phyloP scores from a whole-genome alignment of 2,797 vertebrate genomes.

The Florisuga fusca region DNA sequence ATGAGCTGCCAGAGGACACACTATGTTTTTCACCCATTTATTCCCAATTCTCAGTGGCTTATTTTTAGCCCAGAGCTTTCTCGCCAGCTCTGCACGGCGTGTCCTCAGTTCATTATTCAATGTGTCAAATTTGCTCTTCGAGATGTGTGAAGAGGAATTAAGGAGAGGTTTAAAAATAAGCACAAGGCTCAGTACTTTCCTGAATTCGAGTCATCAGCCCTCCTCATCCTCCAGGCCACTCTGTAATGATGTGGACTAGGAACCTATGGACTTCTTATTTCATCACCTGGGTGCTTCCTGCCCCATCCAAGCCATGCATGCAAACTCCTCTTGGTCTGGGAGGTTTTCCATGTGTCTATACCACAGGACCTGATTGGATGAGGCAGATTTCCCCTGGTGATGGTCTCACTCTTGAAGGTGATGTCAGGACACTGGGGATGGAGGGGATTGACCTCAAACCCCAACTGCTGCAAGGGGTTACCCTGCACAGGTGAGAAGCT shows the following conservation, averaged over 20 bases:
- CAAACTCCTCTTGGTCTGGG: background rate
- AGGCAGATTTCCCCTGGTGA: background rate
- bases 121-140: slow-evolving; percentile 9
- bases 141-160: slow-evolving; percentile 3
- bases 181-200: slow-evolving; percentile 1
- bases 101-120: background rate
- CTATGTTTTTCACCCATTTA: background rate
- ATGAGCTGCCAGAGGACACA: background rate
- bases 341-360: background rate
- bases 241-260: background rate
- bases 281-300: background rate
- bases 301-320: background rate
- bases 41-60: background rate
- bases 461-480: no score
- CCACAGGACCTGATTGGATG: background rate
- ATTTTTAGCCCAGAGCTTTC: slow-evolving; percentile 9
- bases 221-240: background rate
- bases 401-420: background rate
- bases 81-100: background rate
- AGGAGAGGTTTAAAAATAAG: slow-evolving; percentile 26
- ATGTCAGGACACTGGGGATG: background rate
- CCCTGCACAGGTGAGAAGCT: background rate
- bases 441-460: background rate
- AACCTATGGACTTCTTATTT: background rate
- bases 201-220: background rate